Percentiles rank a stretch among this genome's conserved stretches.
Evolutionary conservation across 2,888 invertebrate species (phyloP).

Genomic region (Lathronympha strigana): DNA sequence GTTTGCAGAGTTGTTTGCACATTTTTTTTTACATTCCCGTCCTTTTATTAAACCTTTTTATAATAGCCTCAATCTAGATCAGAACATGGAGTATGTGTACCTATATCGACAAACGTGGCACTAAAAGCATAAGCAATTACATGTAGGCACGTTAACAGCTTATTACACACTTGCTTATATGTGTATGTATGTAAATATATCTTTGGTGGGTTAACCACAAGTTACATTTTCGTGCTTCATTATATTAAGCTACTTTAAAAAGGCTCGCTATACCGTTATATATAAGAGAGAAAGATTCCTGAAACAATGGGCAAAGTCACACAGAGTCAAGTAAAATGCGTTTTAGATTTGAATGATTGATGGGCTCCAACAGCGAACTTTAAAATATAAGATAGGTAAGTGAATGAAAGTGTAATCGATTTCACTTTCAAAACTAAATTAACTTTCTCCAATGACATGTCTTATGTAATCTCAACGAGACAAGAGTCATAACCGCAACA

Average conservation of each 20-base stretch:
- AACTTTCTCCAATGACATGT: constrained; percentile 84
- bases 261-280: constrained; percentile 1
- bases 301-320: constrained; percentile 27
- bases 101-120: neutral
- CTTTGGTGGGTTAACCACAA: neutral
- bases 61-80: constrained; percentile 49
- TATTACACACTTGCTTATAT: neutral
- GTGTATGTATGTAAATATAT: neutral
- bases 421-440: constrained; percentile 85
- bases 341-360: constrained; percentile 54
- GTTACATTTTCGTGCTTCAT: neutral
- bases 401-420: constrained; percentile 84
- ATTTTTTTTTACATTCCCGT: constrained; percentile 83
- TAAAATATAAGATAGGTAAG: constrained; percentile 70
- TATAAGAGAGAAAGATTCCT: constrained; percentile 16
- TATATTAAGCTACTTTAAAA: neutral
- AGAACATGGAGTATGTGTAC: constrained; percentile 33
- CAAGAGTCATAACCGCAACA: constrained; percentile 77
- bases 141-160: neutral
- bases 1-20: constrained; percentile 83
- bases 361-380: constrained; percentile 64
- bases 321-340: constrained; percentile 38
- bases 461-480: constrained; percentile 79
- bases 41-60: constrained; percentile 74
- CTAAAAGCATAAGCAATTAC: constrained; percentile 6